Percentiles rank a stretch among this genome's conserved stretches.
Evolutionary conservation across 2,888 invertebrate genomes (phyloP).

Genomic region (Pseudococcus longispinus): DNA sequence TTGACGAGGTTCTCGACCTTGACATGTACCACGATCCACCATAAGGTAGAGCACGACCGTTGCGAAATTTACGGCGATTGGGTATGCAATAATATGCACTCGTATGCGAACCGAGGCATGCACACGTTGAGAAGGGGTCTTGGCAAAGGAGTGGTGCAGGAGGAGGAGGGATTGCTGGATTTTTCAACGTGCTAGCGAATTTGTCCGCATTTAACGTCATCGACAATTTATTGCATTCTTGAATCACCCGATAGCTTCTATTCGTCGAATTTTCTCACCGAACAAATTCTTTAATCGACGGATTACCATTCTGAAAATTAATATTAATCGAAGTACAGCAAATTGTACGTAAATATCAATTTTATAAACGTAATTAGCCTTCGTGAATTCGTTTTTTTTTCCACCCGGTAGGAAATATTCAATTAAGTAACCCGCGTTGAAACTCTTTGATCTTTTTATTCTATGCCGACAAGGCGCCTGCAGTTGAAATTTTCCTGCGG

Average conservation of each 20-base stretch:
- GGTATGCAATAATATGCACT: not conserved
- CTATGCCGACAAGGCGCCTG: not conserved
- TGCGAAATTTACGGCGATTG: not conserved
- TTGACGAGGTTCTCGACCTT: not conserved
- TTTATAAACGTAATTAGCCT: not conserved
- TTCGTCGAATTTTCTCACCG: not conserved
- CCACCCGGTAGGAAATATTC: not conserved
- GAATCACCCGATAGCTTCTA: not conserved
- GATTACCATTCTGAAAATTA: not conserved
- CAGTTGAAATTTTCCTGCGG: not conserved
- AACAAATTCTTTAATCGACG: not conserved
- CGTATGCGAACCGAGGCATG: not conserved
- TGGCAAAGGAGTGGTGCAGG: not conserved
- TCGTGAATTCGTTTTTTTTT: not conserved
- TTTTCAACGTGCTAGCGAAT: not conserved
- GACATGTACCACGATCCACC: not conserved
- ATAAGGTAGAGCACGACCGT: too few relatives aligned
- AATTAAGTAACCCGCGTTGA: not conserved
- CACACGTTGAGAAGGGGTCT: not conserved
- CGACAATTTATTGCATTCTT: not conserved
- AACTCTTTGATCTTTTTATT: not conserved
- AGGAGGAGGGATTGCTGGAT: not conserved
- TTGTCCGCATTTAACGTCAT: not conserved
- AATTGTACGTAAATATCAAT: not conserved
- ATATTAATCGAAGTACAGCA: not conserved